Evolutionary conservation across 1,140 invertebrate genomes (phyloP).

Genomic region (Nebria ingens): DNA sequence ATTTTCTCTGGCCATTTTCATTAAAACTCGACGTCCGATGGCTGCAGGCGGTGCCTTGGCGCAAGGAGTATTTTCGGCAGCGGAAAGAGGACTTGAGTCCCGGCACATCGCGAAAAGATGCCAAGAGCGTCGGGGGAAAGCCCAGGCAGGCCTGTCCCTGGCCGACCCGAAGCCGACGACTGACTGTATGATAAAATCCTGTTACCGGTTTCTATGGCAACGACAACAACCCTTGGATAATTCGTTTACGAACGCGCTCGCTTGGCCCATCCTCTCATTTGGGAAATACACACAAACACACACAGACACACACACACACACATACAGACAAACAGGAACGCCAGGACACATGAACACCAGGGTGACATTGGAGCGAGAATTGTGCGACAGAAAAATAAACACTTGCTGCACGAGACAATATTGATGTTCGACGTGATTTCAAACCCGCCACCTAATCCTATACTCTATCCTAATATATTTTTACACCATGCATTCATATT

Average conservation of each 20-base stretch:
- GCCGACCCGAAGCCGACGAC: background rate
- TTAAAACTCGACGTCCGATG: background rate
- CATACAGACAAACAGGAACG: background rate
- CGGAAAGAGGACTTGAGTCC: background rate
- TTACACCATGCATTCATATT: no score
- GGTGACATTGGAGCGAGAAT: no score
- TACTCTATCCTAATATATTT: no score
- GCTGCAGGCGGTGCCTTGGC: background rate
- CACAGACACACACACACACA: background rate
- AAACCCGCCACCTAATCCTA: no score
- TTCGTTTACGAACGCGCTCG: constrained; percentile 9
- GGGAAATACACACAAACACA: background rate
- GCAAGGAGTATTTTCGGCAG: background rate
- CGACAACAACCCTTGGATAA: constrained; percentile 14
- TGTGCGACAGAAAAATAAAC: background rate
- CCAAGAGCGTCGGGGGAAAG: background rate
- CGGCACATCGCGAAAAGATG: background rate
- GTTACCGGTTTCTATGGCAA: constrained; percentile 14
- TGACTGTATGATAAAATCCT: constrained; percentile 15
- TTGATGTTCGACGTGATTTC: background rate
- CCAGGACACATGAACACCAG: background rate
- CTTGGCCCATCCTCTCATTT: background rate
- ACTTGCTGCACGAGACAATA: background rate
- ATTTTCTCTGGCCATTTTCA: background rate
- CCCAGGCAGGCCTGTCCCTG: background rate